phyloP scores from a whole-genome alignment of 2,888 invertebrate genomes.

The Erebia ligea region DNA sequence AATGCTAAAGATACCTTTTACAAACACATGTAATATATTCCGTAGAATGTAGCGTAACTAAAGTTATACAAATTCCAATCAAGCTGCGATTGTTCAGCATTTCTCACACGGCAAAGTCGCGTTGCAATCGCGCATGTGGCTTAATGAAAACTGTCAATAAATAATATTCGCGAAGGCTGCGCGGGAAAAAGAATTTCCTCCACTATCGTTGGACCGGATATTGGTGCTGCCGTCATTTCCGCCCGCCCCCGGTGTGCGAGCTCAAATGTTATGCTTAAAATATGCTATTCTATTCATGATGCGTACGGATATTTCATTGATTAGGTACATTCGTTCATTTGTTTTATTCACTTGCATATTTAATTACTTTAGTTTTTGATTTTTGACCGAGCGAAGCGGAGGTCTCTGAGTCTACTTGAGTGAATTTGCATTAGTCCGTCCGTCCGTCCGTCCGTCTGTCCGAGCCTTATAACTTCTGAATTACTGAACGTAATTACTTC shows the following conservation, averaged over 20 bases:
- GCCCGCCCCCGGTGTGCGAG: conserved; percentile 53
- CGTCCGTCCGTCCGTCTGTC: no score
- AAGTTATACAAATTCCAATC: conserved; percentile 9
- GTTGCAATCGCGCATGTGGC: conserved; percentile 27
- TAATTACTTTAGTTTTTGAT: no score
- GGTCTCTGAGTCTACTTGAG: no score
- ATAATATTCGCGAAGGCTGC: conserved; percentile 40
- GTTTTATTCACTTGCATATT: no score
- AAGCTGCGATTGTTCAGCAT: background rate
- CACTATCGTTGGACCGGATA: conserved; percentile 58
- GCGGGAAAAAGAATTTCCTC: conserved; percentile 41
- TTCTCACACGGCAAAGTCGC: conserved; percentile 14
- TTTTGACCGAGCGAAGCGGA: no score
- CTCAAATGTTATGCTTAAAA: conserved; percentile 35
- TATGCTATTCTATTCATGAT: conserved; percentile 17
- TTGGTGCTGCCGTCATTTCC: conserved; percentile 71
- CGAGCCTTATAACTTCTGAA: no score
- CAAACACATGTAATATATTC: no score
- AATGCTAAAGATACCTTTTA: no score
- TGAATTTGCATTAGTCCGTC: no score
- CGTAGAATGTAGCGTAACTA: background rate
- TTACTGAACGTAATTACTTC: no score
- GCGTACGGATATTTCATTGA: background rate
- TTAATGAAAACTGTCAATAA: conserved; percentile 43
- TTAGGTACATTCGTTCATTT: background rate